Evolutionary conservation across 64 coral and sea anemone genomes (phyloP), one percentile per base, ranked within the genome.

Genomic region (Acropora tenuis): DNA sequence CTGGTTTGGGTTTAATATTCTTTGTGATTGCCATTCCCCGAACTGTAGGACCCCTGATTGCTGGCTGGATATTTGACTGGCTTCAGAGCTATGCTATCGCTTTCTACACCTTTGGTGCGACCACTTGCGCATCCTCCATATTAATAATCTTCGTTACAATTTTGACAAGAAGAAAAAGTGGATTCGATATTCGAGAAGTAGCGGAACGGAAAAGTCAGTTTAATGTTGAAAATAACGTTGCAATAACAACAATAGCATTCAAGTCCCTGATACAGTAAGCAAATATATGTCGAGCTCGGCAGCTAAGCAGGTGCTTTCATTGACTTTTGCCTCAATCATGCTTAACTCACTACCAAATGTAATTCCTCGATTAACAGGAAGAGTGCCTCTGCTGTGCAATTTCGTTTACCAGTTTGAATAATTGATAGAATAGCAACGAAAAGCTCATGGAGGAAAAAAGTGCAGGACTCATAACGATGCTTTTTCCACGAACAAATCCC

Each of bases 21-120:
- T 86, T 89, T 48, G 13, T 93, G 2, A 48, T 96, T 1, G 89
- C 88, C 2, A 58, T 93, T 40, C 89, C 92, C 9, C 86, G 78
- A 19, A 90, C 72, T 9, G 5, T 90, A 1, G 95, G 95, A 11
- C 91, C 91, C 1, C 88, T 90, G 12, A 79, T 96, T 6, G 95
- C 95, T 7, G 95, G 91, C 19, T 87, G 79, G 82, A 90, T 96
- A 46, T 96, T 81, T 60, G 92, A 93, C 73, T 61, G 57, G 12
- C 90, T 83, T 7, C 88, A 93, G 43, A 93, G 81, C 43, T 96
- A 96, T 42, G 78, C 90, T 41, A 41, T 90, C 8, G 89, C 95
- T n/a, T 96, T 96, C 45, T 88, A 87, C 10, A 30, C 90, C 1
- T 79, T 89, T 16, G 91, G 95, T 1, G 91, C 47, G 0, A 79